These are phyloP conservation scores for Melitaea cinxia DNA, from an alignment of 1,140 invertebrate species.

Conservation along the genomic window DNA sequence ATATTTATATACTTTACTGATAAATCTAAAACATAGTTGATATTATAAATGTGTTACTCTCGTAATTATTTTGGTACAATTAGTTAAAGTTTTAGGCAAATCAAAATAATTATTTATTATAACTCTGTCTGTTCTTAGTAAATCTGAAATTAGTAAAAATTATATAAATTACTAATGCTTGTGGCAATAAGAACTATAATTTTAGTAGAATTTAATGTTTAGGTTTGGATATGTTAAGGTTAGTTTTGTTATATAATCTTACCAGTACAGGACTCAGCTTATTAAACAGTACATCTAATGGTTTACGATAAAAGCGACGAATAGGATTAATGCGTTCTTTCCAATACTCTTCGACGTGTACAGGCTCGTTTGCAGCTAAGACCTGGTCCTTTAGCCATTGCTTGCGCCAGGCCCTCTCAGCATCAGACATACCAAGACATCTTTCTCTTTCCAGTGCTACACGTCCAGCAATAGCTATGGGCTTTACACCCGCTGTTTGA, in stretches of 20 bases:
- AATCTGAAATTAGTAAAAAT: too few relatives aligned
- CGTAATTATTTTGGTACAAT: too few relatives aligned
- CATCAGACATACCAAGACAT: constrained; percentile 89
- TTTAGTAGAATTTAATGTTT: too few relatives aligned
- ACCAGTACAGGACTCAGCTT: constrained; percentile 83
- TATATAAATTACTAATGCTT: too few relatives aligned
- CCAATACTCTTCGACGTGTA: constrained; percentile 85
- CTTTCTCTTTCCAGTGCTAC: constrained; percentile 88
- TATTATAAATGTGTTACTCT: too few relatives aligned
- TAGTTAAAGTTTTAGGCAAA: too few relatives aligned
- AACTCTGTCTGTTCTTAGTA: too few relatives aligned
- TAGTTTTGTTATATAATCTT: constrained; percentile 72
- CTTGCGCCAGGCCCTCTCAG: constrained; percentile 91
- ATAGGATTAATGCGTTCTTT: constrained; percentile 89
- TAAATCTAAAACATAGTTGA: too few relatives aligned
- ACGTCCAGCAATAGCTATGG: constrained; percentile 89
- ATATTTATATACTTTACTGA: too few relatives aligned
- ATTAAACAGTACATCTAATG: constrained; percentile 85
- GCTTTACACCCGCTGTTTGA: constrained; percentile 77
- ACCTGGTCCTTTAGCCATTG: constrained; percentile 92
- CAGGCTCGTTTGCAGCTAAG: constrained; percentile 87
- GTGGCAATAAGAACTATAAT: too few relatives aligned
- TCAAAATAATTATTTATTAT: too few relatives aligned
- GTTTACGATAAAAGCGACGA: constrained; percentile 87
- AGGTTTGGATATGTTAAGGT: constrained; percentile 44